A percentile compares a stretch with the other conserved stretches of the same genome.
These are phyloP conservation scores for Atractosteus spatula DNA, from an alignment of 2,113 vertebrate species.

Conservation along the genomic window DNA sequence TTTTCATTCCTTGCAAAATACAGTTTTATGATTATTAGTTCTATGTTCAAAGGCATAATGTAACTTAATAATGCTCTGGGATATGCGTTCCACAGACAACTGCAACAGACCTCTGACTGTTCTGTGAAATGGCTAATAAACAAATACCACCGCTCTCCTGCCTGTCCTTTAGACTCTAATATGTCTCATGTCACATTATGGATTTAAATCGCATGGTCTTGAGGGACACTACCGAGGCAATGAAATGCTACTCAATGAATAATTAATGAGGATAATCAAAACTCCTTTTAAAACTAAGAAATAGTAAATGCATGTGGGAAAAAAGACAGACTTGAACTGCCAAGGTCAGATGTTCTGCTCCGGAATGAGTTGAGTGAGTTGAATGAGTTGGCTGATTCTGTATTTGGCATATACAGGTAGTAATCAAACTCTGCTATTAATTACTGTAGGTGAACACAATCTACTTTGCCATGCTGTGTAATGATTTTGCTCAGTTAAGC, in stretches of 20 bases:
- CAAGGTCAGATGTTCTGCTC: neutral
- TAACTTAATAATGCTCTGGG: slow-evolving; percentile 1
- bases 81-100: neutral
- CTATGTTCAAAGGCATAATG: neutral
- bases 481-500: too few relatives aligned
- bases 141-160: neutral
- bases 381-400: too few relatives aligned
- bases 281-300: neutral
- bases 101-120: neutral
- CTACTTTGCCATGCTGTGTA: too few relatives aligned
- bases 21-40: neutral
- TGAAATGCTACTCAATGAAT: neutral
- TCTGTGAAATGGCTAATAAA: slow-evolving; percentile 3
- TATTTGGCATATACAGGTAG: too few relatives aligned
- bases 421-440: too few relatives aligned
- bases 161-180: neutral
- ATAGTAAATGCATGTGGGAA: neutral
- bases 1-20: neutral
- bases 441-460: too few relatives aligned
- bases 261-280: neutral
- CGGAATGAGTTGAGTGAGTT: too few relatives aligned
- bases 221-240: neutral
- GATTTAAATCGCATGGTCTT: slow-evolving; percentile 1
- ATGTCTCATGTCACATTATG: neutral
- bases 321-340: too few relatives aligned